Evolutionary conservation across 2,888 invertebrate species (phyloP).

Genomic region (Drosophila peninsularis): DNA sequence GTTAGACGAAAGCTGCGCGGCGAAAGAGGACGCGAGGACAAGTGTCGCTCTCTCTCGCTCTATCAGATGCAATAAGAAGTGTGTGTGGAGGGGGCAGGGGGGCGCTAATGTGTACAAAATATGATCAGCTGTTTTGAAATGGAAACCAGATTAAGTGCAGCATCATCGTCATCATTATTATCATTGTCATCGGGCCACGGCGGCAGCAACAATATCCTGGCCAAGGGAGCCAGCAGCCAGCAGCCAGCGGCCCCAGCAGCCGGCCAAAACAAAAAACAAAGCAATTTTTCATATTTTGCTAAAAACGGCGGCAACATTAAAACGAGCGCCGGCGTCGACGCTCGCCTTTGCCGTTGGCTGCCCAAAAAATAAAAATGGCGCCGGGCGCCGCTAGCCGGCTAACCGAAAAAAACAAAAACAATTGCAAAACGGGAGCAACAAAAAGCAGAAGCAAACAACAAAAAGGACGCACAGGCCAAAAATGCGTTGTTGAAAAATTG

Average conservation of each 20-base stretch:
- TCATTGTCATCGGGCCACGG: conserved; percentile 33
- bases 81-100: background rate
- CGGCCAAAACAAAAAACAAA: conserved; percentile 55
- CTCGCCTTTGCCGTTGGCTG: conserved; percentile 34
- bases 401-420: conserved; percentile 31
- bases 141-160: conserved; percentile 70
- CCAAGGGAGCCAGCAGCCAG: conserved; percentile 16
- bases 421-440: conserved; percentile 21
- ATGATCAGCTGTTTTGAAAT: conserved; percentile 68
- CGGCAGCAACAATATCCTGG: conserved; percentile 32
- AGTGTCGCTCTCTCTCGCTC: background rate
- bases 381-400: conserved; percentile 53
- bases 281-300: conserved; percentile 80
- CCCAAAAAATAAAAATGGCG: conserved; percentile 65
- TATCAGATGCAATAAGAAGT: background rate
- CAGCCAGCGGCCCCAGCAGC: conserved; percentile 15
- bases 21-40: conserved; percentile 6
- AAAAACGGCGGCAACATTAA: conserved; percentile 75
- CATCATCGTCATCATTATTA: conserved; percentile 51
- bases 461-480: conserved; percentile 66
- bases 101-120: conserved; percentile 4
- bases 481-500: conserved; percentile 83
- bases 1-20: conserved; percentile 47
- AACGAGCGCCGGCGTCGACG: conserved; percentile 55
- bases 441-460: conserved; percentile 21